Evolutionary conservation across 2,888 invertebrate genomes (phyloP).

Genomic region (Eledone cirrhosa): DNA sequence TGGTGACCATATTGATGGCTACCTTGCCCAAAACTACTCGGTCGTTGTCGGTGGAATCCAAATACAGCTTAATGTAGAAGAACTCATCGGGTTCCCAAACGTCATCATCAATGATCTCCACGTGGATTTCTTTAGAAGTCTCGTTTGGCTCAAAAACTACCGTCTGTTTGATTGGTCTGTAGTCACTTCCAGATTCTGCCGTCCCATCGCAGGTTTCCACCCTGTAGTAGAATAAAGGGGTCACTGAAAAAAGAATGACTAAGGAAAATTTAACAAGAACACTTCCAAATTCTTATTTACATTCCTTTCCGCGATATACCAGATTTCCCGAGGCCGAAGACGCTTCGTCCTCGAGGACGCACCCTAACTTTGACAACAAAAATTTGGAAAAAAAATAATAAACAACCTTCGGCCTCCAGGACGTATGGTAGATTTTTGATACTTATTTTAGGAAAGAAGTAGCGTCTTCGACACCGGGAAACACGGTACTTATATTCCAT

Average conservation of each 20-base stretch:
- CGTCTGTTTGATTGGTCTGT: constrained; percentile 69
- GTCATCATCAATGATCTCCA: constrained; percentile 71
- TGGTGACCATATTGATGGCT: constrained; percentile 72
- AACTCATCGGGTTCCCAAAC: constrained; percentile 74
- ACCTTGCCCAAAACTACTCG: constrained; percentile 69
- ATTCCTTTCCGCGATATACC: not conserved
- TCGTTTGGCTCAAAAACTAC: constrained; percentile 70
- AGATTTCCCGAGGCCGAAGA: too few species aligned
- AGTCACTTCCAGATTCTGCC: constrained; percentile 71
- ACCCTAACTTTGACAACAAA: too few species aligned
- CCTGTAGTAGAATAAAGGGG: constrained; percentile 49
- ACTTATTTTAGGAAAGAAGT: too few species aligned
- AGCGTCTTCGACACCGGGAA: not conserved
- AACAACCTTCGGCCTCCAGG: too few species aligned
- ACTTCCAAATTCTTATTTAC: not conserved
- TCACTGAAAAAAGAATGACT: too few species aligned
- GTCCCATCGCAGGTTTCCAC: constrained; percentile 73
- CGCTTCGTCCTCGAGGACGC: too few species aligned
- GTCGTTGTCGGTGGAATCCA: constrained; percentile 57
- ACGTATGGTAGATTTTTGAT: too few species aligned
- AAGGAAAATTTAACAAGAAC: not conserved
- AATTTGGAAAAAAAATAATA: too few species aligned
- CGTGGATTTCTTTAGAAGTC: constrained; percentile 67
- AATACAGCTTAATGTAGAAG: constrained; percentile 71
- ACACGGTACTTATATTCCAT: too few species aligned